These are phyloP conservation scores for Osmoderma eremita DNA, from an alignment of 2,888 invertebrate genomes.

Conservation along the genomic window DNA sequence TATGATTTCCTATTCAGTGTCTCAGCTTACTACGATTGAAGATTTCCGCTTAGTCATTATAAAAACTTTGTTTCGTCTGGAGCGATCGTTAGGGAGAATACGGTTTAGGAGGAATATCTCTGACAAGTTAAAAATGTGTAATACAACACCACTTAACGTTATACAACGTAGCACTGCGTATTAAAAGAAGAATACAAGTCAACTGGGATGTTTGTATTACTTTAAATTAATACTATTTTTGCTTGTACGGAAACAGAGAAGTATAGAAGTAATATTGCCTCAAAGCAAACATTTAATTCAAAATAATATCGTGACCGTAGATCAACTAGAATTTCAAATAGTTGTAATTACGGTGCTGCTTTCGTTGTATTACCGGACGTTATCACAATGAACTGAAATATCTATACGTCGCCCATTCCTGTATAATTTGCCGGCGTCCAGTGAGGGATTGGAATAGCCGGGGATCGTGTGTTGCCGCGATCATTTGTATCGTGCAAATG, in stretches of 20 bases:
- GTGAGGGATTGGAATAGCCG: slow-evolving; percentile 44
- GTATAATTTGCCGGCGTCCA: slow-evolving; percentile 47
- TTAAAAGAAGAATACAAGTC: slow-evolving; percentile 16
- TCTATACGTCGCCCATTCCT: slow-evolving; percentile 17
- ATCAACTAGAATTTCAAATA: slow-evolving; percentile 22
- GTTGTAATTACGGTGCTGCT: slow-evolving; percentile 29
- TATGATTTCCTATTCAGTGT: slow-evolving; percentile 43
- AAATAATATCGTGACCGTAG: slow-evolving; percentile 35
- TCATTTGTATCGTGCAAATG: slow-evolving; percentile 48
- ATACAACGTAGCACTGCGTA: slow-evolving; percentile 18
- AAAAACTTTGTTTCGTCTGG: slow-evolving; percentile 27
- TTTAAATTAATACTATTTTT: no score
- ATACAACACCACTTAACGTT: slow-evolving; percentile 1
- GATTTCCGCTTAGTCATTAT: slow-evolving; percentile 45
- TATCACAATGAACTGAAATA: slow-evolving; percentile 26
- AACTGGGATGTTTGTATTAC: no score
- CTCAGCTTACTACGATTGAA: slow-evolving; percentile 41
- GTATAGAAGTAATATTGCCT: no score
- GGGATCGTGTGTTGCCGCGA: slow-evolving; percentile 31
- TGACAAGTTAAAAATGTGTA: slow-evolving; percentile 27
- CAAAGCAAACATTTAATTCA: slow-evolving; percentile 40
- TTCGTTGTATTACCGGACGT: slow-evolving; percentile 30
- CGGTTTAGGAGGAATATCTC: slow-evolving; percentile 18
- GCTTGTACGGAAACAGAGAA: no score
- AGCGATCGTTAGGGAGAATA: background rate